phyloP scores from a whole-genome alignment of 2,888 invertebrate genomes.

The Dryobotodes eremita region DNA sequence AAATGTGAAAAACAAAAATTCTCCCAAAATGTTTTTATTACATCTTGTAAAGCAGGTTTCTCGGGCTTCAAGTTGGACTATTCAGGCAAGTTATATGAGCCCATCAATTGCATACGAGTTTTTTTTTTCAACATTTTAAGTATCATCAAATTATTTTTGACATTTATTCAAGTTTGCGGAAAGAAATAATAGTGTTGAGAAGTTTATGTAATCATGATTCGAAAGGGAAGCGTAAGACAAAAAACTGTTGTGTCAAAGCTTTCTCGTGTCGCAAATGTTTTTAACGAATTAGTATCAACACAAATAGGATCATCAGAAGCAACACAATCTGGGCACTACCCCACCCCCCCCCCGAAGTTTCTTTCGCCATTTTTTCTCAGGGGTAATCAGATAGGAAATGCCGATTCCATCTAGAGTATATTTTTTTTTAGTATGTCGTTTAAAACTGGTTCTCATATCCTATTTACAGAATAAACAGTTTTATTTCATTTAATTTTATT shows the following conservation, averaged over 20 bases:
- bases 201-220: conserved; percentile 45
- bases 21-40: conserved; percentile 36
- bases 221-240: conserved; percentile 47
- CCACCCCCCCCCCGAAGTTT: too few relatives aligned
- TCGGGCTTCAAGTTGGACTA: neutral
- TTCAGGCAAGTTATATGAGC: conserved; percentile 22
- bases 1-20: conserved; percentile 45
- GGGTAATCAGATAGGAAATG: too few relatives aligned
- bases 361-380: too few relatives aligned
- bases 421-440: too few relatives aligned
- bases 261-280: conserved; percentile 7
- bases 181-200: conserved; percentile 32
- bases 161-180: conserved; percentile 45
- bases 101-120: conserved; percentile 42
- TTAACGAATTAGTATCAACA: conserved; percentile 12
- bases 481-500: too few relatives aligned
- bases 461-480: too few relatives aligned
- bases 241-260: conserved; percentile 16
- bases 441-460: too few relatives aligned
- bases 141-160: conserved; percentile 58
- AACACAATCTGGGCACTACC: neutral
- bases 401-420: too few relatives aligned
- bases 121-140: conserved; percentile 34
- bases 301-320: neutral
- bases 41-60: conserved; percentile 37